A percentile compares a stretch with the other conserved stretches of the same genome.
These are phyloP conservation scores for Sturnira hondurensis DNA, from an alignment of 2,113 vertebrate species.

Conservation along the genomic window DNA sequence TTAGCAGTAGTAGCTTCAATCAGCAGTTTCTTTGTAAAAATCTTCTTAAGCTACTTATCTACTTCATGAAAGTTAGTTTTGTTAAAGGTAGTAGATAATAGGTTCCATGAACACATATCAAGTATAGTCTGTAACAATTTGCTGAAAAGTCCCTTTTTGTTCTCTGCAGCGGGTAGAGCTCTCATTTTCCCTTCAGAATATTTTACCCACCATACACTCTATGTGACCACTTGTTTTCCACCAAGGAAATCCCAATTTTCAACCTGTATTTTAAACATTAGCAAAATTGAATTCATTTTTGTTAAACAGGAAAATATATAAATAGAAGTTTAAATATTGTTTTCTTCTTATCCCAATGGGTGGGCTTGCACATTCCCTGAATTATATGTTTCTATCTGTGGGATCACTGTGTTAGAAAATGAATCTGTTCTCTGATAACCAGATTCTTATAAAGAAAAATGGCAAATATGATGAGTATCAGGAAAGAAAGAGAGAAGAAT, in stretches of 20 bases:
- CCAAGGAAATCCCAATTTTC: background rate
- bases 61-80: background rate
- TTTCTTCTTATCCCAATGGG: background rate
- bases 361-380: background rate
- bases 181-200: background rate
- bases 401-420: background rate
- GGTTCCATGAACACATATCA: background rate
- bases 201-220: background rate
- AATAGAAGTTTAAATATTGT: background rate
- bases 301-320: background rate
- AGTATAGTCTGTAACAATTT: background rate
- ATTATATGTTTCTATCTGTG: background rate
- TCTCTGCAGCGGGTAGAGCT: background rate
- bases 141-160: background rate
- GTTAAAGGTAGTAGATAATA: background rate
- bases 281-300: background rate
- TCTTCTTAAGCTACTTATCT: constrained; percentile 4
- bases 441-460: background rate
- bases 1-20: background rate
- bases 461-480: background rate
- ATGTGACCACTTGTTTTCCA: background rate
- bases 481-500: background rate
- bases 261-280: background rate
- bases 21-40: constrained; percentile 29
- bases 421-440: background rate